phyloP scores from a whole-genome alignment of 2,888 invertebrate species.

The Allophyes oxyacanthae region DNA sequence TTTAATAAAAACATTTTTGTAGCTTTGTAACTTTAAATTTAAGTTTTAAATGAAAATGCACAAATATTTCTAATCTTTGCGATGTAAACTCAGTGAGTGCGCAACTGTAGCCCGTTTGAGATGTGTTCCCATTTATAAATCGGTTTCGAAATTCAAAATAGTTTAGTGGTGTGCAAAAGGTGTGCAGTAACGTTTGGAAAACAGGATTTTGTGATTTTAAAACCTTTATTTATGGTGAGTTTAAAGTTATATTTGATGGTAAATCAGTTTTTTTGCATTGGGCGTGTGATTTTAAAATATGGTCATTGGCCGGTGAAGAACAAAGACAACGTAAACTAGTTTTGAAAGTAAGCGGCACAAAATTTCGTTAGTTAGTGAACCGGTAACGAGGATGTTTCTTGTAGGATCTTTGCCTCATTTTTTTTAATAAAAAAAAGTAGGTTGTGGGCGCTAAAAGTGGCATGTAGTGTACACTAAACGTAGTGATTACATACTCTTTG shows the following conservation, averaged over 20 bases:
- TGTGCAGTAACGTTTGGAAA: slow-evolving; percentile 64
- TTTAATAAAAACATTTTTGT: slow-evolving; percentile 38
- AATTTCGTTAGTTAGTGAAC: slow-evolving; percentile 62
- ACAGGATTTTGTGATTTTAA: slow-evolving; percentile 71
- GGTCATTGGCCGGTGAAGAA: slow-evolving; percentile 68
- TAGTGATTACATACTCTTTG: too few relatives aligned
- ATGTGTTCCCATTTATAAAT: slow-evolving; percentile 59
- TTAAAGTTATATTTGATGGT: slow-evolving; percentile 39
- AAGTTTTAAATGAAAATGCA: slow-evolving; percentile 56
- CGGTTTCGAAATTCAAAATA: slow-evolving; percentile 62
- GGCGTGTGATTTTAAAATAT: slow-evolving; percentile 45
- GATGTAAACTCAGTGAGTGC: slow-evolving; percentile 58
- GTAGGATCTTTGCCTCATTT: slow-evolving; percentile 64
- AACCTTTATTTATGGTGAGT: slow-evolving; percentile 78
- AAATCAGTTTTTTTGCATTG: slow-evolving; percentile 28
- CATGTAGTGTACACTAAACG: too few relatives aligned
- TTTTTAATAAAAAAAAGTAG: slow-evolving; percentile 42
- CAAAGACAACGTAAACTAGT: slow-evolving; percentile 78
- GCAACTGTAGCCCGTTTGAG: slow-evolving; percentile 51
- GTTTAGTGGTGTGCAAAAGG: slow-evolving; percentile 73
- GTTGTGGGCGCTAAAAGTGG: slow-evolving; percentile 14
- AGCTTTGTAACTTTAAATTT: slow-evolving; percentile 45
- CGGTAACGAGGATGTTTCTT: slow-evolving; percentile 66
- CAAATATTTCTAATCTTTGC: slow-evolving; percentile 37
- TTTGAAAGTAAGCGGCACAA: slow-evolving; percentile 73